A percentile compares a stretch with the other conserved stretches of the same genome.
Conservation (phyloP, 1,140 invertebrate species). For the Achatina immaculata region DNA sequence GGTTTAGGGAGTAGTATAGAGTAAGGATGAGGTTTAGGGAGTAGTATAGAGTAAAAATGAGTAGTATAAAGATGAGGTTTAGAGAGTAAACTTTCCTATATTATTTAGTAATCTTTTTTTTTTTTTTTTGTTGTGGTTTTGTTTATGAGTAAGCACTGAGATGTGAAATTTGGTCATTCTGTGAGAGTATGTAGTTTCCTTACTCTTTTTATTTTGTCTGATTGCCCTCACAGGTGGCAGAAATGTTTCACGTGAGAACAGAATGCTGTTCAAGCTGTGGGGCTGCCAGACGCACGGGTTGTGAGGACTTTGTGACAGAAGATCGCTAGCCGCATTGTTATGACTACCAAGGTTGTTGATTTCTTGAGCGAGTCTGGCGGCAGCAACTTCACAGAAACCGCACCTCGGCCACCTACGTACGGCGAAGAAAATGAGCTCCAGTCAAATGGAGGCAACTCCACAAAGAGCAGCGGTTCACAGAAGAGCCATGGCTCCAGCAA, state of each 20-base stretch:
- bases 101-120: neutral
- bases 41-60: neutral
- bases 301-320: no score
- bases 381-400: constrained; percentile 68
- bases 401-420: constrained; percentile 67
- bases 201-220: neutral
- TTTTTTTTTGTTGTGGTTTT: neutral
- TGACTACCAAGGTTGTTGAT: constrained; percentile 64
- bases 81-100: neutral
- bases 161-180: neutral
- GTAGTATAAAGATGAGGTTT: neutral
- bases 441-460: constrained; percentile 65
- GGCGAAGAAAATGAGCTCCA: constrained; percentile 70
- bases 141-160: neutral
- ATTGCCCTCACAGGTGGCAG: neutral
- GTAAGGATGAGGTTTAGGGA: neutral
- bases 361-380: constrained; percentile 68
- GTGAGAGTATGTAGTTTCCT: neutral
- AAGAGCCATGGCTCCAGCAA: constrained; percentile 61
- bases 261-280: neutral
- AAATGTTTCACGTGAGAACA: constrained; percentile 10
- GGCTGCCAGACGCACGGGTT: neutral
- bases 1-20: neutral
- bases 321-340: constrained; percentile 40
- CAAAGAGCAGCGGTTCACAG: constrained; percentile 63